These are phyloP conservation scores for Percina caprodes DNA, from an alignment of 2,113 vertebrate species.

Conservation along the genomic window DNA sequence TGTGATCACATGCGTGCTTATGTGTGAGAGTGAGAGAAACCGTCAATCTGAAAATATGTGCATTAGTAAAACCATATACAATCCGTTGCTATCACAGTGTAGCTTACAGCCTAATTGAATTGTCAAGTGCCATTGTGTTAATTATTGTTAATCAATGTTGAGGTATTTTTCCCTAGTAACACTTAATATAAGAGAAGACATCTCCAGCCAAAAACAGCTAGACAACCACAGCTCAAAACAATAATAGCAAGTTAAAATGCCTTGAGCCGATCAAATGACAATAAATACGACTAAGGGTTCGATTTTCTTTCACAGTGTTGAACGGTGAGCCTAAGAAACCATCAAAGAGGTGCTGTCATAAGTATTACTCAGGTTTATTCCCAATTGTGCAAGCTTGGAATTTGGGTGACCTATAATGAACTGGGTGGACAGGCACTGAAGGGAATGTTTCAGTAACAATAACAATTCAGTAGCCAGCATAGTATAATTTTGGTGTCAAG, in stretches of 20 bases:
- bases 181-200: neutral
- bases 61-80: constrained; percentile 17
- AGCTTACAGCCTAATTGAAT: constrained; percentile 12
- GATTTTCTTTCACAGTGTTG: neutral
- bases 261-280: neutral
- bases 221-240: constrained; percentile 1
- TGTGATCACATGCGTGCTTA: no score
- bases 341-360: neutral
- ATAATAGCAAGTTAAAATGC: neutral
- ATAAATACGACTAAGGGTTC: constrained; percentile 15
- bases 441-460: constrained; percentile 45
- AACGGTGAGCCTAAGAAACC: neutral
- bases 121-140: constrained; percentile 39
- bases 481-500: constrained; percentile 49
- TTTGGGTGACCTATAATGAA: constrained; percentile 39
- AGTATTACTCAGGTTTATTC: constrained; percentile 35
- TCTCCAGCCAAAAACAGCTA: neutral
- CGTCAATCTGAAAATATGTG: neutral
- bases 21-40: neutral
- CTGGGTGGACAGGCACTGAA: constrained; percentile 33
- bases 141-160: constrained; percentile 42
- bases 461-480: constrained; percentile 34
- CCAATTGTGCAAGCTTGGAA: constrained; percentile 21
- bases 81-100: neutral
- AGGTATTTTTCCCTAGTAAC: constrained; percentile 15